Evolutionary conservation across 2,888 invertebrate genomes (phyloP).

Genomic region (Cerceris ruficornis): DNA sequence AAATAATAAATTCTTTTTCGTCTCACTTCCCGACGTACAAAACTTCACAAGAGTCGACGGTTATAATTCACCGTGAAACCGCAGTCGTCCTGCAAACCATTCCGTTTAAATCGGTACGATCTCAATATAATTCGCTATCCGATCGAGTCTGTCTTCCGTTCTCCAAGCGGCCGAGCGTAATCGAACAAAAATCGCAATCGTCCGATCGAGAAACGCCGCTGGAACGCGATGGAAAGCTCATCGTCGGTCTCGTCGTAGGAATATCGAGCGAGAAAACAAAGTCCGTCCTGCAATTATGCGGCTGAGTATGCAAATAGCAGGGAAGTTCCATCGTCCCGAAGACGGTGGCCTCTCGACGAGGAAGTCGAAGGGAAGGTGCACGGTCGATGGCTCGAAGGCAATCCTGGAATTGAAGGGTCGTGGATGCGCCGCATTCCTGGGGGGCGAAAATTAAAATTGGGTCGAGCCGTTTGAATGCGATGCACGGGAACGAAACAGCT

Average conservation of each 20-base stretch:
- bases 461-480: slow-evolving; percentile 40
- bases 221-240: not conserved
- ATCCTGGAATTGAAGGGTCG: slow-evolving; percentile 34
- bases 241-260: not conserved
- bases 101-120: too few species aligned
- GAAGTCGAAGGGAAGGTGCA: not conserved
- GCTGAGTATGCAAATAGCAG: not conserved
- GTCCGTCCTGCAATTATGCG: slow-evolving; percentile 3
- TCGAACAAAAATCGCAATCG: too few species aligned
- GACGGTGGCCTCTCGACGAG: not conserved
- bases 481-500: slow-evolving; percentile 32
- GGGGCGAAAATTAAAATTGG: slow-evolving; percentile 52
- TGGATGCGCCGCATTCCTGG: slow-evolving; percentile 26
- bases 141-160: too few species aligned
- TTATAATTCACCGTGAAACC: too few species aligned
- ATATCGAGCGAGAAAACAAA: not conserved
- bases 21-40: too few species aligned
- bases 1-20: too few species aligned
- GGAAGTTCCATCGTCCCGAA: not conserved
- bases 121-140: too few species aligned
- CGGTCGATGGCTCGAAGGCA: slow-evolving; percentile 15
- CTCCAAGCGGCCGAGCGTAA: too few species aligned
- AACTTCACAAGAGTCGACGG: too few species aligned
- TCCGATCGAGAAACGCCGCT: too few species aligned
- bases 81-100: too few species aligned